These are phyloP conservation scores for Caenorhabditis plicata DNA, from an alignment of 2,888 invertebrate species.

Conservation along the genomic window DNA sequence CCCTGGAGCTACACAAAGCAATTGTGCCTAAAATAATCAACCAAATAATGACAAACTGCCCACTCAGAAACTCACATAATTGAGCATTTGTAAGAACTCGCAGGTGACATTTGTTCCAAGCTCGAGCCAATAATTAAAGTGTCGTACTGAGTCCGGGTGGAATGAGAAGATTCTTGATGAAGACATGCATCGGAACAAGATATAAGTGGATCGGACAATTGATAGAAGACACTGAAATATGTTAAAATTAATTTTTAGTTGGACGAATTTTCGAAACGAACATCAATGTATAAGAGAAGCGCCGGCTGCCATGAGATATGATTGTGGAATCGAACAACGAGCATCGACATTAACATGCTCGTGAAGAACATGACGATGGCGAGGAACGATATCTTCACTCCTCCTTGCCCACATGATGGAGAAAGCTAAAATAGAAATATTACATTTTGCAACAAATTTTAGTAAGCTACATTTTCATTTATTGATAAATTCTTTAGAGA, in stretches of 20 bases:
- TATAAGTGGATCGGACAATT: conserved; percentile 35
- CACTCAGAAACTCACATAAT: conserved; percentile 19
- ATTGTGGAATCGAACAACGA: conserved; percentile 14
- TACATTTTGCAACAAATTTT: too few relatives aligned
- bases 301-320: conserved; percentile 28
- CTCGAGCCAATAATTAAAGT: conserved; percentile 46
- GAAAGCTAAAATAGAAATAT: conserved; percentile 15
- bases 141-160: conserved; percentile 33
- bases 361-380: conserved; percentile 17
- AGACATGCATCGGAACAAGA: conserved; percentile 41
- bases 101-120: conserved; percentile 21
- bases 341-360: conserved; percentile 14
- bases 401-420: conserved; percentile 17
- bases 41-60: not conserved
- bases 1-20: conserved; percentile 42
- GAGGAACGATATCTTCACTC: conserved; percentile 20
- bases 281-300: conserved; percentile 20
- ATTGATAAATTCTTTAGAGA: too few relatives aligned
- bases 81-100: conserved; percentile 33
- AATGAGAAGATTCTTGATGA: conserved; percentile 33
- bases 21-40: conserved; percentile 18
- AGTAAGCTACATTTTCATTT: too few relatives aligned
- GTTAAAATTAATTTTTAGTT: not conserved
- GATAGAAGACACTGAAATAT: conserved; percentile 36
- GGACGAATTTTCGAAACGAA: too few relatives aligned